Evolutionary conservation across 2,888 invertebrate species (phyloP).

Genomic region (Chymomyza caudatula): DNA sequence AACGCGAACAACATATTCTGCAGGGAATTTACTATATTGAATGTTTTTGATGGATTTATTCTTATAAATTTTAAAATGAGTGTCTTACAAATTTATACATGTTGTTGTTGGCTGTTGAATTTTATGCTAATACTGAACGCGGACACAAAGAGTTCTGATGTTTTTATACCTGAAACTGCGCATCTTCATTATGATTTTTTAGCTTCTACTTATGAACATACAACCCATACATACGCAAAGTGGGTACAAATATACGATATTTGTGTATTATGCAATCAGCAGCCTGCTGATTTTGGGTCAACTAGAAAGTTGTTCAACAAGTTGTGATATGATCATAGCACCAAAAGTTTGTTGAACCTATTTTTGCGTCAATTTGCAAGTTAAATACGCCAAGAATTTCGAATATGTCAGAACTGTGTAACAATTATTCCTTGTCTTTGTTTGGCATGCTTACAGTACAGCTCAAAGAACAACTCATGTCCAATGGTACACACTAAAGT

Average conservation of each 20-base stretch:
- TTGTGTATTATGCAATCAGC: constrained; percentile 29
- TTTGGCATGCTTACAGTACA: neutral
- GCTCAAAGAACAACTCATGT: neutral
- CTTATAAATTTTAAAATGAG: neutral
- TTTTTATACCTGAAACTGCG: constrained; percentile 46
- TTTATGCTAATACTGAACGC: constrained; percentile 65
- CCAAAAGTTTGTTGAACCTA: constrained; percentile 32
- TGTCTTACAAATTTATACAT: neutral
- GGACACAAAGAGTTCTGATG: constrained; percentile 44
- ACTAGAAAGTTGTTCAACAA: constrained; percentile 60
- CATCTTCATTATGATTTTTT: neutral
- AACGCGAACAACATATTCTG: constrained; percentile 28
- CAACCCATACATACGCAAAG: neutral
- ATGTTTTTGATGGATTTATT: neutral
- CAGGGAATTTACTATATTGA: neutral
- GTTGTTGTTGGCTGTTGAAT: constrained; percentile 5
- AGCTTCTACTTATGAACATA: neutral
- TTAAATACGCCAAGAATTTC: constrained; percentile 18
- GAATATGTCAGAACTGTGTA: neutral
- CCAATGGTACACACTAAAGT: neutral
- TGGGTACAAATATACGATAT: neutral
- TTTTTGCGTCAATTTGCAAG: constrained; percentile 26
- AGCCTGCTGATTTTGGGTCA: constrained; percentile 40
- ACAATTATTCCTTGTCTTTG: neutral
- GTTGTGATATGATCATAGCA: neutral